Evolutionary conservation across 2,888 invertebrate species (phyloP).

Genomic region (Acrobasis repandana): DNA sequence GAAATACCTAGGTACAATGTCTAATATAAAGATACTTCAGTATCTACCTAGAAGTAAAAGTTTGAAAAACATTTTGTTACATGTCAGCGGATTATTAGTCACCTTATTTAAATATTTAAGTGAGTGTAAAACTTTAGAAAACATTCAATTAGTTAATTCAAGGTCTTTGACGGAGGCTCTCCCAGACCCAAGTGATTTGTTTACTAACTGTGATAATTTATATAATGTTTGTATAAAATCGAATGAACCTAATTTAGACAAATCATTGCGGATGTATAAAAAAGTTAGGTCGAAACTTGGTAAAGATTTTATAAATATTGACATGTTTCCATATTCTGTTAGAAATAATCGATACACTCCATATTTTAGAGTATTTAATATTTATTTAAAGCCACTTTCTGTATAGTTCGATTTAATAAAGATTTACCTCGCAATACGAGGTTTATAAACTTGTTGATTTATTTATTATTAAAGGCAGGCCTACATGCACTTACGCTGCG

Average conservation of each 20-base stretch:
- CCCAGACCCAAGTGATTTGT: not conserved
- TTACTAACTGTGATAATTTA: constrained; percentile 3
- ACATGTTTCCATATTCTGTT: not conserved
- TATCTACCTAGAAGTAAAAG: not conserved
- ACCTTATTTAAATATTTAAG: not conserved
- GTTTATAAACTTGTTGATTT: too few species aligned
- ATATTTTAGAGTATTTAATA: constrained; percentile 5
- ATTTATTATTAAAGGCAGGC: too few species aligned
- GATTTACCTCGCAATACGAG: too few species aligned
- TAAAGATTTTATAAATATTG: not conserved
- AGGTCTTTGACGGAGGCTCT: not conserved
- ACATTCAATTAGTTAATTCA: not conserved
- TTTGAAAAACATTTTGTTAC: constrained; percentile 2
- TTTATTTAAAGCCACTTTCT: constrained; percentile 4
- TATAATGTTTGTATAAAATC: not conserved
- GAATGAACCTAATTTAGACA: not conserved
- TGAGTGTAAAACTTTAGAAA: not conserved
- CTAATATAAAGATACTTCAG: not conserved
- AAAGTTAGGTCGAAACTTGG: not conserved
- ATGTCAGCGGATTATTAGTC: not conserved
- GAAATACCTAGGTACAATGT: not conserved
- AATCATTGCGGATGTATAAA: not conserved
- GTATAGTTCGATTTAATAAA: too few species aligned
- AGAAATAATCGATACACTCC: not conserved
- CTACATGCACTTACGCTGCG: too few species aligned